A percentile compares a stretch with the other conserved stretches of the same genome.
Evolutionary conservation across 2,888 invertebrate genomes (phyloP).

Genomic region (Pharmacophagus antenor): DNA sequence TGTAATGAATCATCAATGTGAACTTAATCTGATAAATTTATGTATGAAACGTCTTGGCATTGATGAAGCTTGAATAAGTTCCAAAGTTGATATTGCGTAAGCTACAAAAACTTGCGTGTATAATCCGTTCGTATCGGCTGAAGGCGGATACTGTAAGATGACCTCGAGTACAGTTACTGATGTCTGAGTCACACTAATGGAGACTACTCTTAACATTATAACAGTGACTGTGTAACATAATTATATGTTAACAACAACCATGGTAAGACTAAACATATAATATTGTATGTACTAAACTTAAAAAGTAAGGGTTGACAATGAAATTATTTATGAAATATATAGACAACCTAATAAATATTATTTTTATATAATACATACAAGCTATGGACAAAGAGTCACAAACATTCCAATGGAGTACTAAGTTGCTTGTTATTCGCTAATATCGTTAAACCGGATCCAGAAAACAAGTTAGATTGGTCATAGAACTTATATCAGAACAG

Average conservation of each 20-base stretch:
- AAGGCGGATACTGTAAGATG: conserved; percentile 59
- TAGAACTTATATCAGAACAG: background rate
- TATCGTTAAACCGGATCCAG: conserved; percentile 19
- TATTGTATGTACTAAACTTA: background rate
- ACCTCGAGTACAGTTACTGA: conserved; percentile 55
- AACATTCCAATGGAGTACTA: conserved; percentile 16
- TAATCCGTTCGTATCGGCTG: conserved; percentile 31
- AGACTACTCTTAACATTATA: conserved; percentile 40
- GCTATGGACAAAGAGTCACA: conserved; percentile 2
- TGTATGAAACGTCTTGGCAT: conserved; percentile 26
- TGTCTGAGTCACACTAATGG: conserved; percentile 59
- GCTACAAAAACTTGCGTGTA: conserved; percentile 37
- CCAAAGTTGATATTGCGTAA: conserved; percentile 39
- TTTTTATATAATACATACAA: background rate
- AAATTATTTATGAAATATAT: background rate
- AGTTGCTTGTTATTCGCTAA: conserved; percentile 20
- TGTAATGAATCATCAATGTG: background rate
- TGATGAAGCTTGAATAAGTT: conserved; percentile 34
- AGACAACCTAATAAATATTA: background rate
- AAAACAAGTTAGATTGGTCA: conserved; percentile 15
- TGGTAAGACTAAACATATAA: background rate
- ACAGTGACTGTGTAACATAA: background rate
- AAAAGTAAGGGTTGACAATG: background rate
- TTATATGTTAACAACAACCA: background rate
- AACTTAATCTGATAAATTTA: background rate